Evolutionary conservation across 2,888 invertebrate species (phyloP), one percentile per base, ranked within the genome.

Genomic region (Hoplodrina ambigua): DNA sequence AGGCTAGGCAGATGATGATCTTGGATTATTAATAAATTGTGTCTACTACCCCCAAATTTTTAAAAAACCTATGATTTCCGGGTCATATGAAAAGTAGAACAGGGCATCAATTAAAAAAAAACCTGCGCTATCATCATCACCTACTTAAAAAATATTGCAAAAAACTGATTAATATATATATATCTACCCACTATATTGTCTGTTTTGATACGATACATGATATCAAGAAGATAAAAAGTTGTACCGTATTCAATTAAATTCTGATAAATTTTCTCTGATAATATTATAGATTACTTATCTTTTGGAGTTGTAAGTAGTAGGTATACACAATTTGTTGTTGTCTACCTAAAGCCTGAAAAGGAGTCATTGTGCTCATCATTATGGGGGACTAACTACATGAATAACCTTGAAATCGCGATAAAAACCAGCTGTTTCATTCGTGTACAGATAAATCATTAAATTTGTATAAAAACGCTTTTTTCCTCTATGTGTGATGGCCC

Each of bases 201-300:
- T 59, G 59, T 56, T 69, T 66, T 60, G 53, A 56, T 72, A 60
- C 19, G 61, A 52, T 55, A 59, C n/a, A 46, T 25, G 63, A 69
- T 60, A 59, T 25, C 25, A 20, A 54, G 41, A 52, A 68, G 75
- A 73, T 72, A 66, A 53, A 57, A 57, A 37, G n/a, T 55, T 72
- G 67, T 55, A 54, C 44, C 37, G 57, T 41, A 57, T 73, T 64
- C 30, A 58, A 72, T 74, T 74, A 44, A 63, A 73, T 64, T 64
- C 72, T 63, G 57, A 73, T 73, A 49, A 49, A 54, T 25, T 59
- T 41, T 41, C 53, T 20, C 30, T 49, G 71, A 59, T 69, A 69
- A 19, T 53, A 37, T 46, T 46, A 46, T 46, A 46, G 46, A 46
- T 46, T 17, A 17, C 46, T 17, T 46, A 46, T 46, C 46, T 15